phyloP scores from a whole-genome alignment of 2,888 invertebrate species.

The Eueremaeus valkanovi region DNA sequence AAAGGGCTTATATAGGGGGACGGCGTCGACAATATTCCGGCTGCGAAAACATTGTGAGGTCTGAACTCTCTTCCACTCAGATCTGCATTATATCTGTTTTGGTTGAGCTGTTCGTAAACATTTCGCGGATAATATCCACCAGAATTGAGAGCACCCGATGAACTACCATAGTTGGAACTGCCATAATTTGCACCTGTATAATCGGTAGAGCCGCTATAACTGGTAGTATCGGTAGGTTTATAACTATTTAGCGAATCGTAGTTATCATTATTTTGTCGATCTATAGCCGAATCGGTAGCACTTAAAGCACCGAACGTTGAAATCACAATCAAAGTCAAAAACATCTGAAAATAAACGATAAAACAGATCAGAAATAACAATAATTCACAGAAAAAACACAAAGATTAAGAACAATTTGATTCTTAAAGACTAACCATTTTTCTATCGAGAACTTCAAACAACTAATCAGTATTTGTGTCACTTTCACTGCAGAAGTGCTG shows the following conservation, averaged over 20 bases:
- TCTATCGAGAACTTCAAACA: neutral
- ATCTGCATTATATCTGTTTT: neutral
- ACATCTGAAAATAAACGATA: conserved; percentile 6
- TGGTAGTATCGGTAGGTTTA: neutral
- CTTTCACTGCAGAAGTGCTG: neutral
- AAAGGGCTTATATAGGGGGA: neutral
- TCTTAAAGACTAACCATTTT: conserved; percentile 14
- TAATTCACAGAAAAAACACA: neutral
- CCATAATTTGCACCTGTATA: neutral
- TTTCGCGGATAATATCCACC: conserved; percentile 22
- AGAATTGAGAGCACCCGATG: neutral
- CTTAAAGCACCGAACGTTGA: neutral
- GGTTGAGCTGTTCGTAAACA: neutral
- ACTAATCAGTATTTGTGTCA: neutral
- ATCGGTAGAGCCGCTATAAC: too few relatives aligned
- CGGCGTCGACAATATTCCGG: neutral
- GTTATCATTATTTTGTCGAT: conserved; percentile 1
- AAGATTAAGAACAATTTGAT: neutral
- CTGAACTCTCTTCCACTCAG: conserved; percentile 24
- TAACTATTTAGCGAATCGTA: conserved; percentile 10
- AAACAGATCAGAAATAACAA: neutral
- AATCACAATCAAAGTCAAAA: neutral
- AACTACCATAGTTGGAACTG: neutral
- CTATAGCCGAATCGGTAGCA: neutral
- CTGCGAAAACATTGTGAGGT: conserved; percentile 15